Base-by-base conservation (phyloP, 2,888 invertebrate genomes). In the Aphelenchoides bicaudatus region DNA sequence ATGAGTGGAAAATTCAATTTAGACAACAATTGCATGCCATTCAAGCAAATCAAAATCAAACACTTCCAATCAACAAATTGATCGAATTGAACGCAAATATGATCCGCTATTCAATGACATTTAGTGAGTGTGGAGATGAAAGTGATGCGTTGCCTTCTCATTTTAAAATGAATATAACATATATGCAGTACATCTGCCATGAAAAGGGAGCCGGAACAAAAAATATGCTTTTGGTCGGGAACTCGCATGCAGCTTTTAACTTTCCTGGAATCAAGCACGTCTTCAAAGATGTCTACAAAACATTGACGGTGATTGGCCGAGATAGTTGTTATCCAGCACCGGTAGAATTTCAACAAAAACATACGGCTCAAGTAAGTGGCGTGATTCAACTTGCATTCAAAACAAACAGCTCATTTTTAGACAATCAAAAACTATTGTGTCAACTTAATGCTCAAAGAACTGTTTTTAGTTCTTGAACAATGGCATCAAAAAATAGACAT, bases 341-440 rank as follows among this genome's bases (percentile, higher is more conserved):
- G 10, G 21, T 19, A 6, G 8, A 43, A 43, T 43, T 43, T n/a
- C 43, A 43, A n/a, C 43, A 43, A n/a, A 19, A 10, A 21, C 43
- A 43, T n/a, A 10, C 25, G 23, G 21, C 16, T 10, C n/a, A 19
- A 25, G 43, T 43, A 8, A 43, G 43, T 43, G 43, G 25, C 16
- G 43, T 43, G 10, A 6, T 43, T 6, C 23, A 43, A 25, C 25
- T 43, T n/a, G n/a, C n/a, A n/a, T n/a, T n/a, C n/a, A n/a, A n/a
- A n/a, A n/a, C n/a, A n/a, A n/a, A n/a, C n/a, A n/a, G n/a, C n/a
- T n/a, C n/a, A n/a, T n/a, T n/a, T n/a, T n/a, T n/a, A n/a, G n/a
- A n/a, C n/a, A 19, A 6, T 43, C 43, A 43, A 43, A 43, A 25
- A 43, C n/a, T 43, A 43, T 43, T 43, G 43, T n/a, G 23, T 21